Evolutionary conservation across 2,113 vertebrate species (phyloP), one percentile per base, ranked within the genome.

Genomic region (Salminus brasiliensis): DNA sequence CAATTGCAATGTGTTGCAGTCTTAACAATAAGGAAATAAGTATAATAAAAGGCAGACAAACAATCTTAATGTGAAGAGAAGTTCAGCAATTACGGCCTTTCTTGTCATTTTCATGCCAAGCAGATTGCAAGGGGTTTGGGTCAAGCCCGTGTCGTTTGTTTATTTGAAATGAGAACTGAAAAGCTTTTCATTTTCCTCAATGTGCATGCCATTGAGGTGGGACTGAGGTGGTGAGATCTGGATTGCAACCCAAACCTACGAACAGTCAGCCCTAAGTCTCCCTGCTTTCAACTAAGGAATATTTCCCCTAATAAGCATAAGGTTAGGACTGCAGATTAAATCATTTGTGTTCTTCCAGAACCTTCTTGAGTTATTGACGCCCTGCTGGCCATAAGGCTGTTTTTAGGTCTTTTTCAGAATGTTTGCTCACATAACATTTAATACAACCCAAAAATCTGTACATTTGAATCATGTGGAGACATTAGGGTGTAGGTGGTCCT

Each of bases 101-200:
- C 60, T 75, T 76, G 91, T 92, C 95, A 96, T 97, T 95, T 98
- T 97, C 97, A 98, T 98, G 96, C 96, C 97, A 97, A 97, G 95
- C 92, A 92, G 92, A 86, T 93, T 95, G 71, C 94, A 89, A 91
- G 81, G 93, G 95, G 94, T 92, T 91, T 95, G 95, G 95, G 91
- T 91, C 93, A 97, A 95, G 92, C 90, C 95, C 81, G 81, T 83
- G 79, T 78, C 75, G 72, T 86, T 80, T 91, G 92, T 91, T 95
- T 93, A 92, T 72, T 77, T 84, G 88, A 94, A 93, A 94, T 92
- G 90, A 94, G 90, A 93, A 89, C 89, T 90, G 81, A 84, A 82
- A 86, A 93, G 84, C 88, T 95, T 95, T 87, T 93, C 94, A 92
- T 93, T 94, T 93, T 89, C 90, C 88, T 93, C 93, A 95, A 93